Percentiles rank a stretch among this genome's conserved stretches.
Conservation (phyloP, 2,113 vertebrate genomes). For the Callithrix jacchus region DNA sequence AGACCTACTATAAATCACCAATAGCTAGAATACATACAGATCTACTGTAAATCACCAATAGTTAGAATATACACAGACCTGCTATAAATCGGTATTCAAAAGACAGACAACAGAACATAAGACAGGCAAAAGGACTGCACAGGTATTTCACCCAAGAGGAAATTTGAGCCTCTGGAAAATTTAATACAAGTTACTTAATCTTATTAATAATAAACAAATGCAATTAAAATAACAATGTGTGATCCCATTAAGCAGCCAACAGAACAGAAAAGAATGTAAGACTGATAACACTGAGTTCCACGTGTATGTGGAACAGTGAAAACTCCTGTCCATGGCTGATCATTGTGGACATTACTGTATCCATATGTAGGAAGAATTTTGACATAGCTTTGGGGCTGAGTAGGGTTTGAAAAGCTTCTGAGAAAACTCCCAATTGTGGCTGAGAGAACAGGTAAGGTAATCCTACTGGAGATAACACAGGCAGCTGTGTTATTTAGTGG, state of each 20-base stretch:
- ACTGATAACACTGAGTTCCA: accelerated
- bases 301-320: accelerated
- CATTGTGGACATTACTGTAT: accelerated
- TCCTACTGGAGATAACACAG: background rate
- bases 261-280: background rate
- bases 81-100: background rate
- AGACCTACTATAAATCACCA: background rate
- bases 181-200: background rate
- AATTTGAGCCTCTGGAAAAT: background rate
- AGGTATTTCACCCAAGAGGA: background rate
- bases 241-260: background rate
- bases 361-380: background rate
- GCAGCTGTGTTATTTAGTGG: no score
- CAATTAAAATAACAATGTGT: background rate
- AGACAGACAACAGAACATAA: background rate
- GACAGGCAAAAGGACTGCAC: no score
- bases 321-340: accelerated
- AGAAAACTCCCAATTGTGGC: accelerated
- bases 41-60: background rate
- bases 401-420: background rate
- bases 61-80: background rate
- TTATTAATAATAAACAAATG: background rate
- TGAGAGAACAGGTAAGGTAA: background rate
- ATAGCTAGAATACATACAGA: background rate
- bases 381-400: no score